Conservation (phyloP, 2,113 vertebrate species). For the Rhea americana region DNA sequence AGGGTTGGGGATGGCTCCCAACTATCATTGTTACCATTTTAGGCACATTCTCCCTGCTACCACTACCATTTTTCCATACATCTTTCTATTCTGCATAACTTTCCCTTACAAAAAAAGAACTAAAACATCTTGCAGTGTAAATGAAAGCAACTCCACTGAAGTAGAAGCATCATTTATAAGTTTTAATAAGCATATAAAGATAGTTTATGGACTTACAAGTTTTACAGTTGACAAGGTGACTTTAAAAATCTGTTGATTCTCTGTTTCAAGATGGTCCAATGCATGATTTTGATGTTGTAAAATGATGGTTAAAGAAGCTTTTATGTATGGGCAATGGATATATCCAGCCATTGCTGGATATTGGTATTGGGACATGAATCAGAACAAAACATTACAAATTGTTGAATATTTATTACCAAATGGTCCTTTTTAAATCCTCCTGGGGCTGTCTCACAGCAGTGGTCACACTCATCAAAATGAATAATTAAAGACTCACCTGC, state of each 20-base stretch:
- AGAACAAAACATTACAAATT: conserved; percentile 45
- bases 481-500: conserved; percentile 41
- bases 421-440: conserved; percentile 25
- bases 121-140: not conserved
- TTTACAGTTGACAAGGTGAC: conserved; percentile 42
- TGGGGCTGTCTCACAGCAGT: not conserved
- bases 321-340: conserved; percentile 25
- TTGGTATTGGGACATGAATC: conserved; percentile 17
- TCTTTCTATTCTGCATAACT: not conserved
- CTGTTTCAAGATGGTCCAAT: conserved; percentile 42
- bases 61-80: not conserved
- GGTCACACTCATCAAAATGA: conserved; percentile 10
- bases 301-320: conserved; percentile 13
- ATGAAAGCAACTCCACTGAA: not conserved
- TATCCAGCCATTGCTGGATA: not conserved
- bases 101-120: conserved; percentile 6
- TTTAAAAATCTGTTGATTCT: conserved; percentile 55
- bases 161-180: conserved; percentile 20
- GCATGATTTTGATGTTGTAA: conserved; percentile 43
- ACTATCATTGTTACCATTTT: not conserved
- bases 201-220: not conserved
- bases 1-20: not conserved
- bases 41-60: not conserved
- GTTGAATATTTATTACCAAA: conserved; percentile 67
- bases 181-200: conserved; percentile 27